These are phyloP conservation scores for Eupleurogrammus muticus DNA, from an alignment of 2,797 vertebrate genomes.

Conservation along the genomic window DNA sequence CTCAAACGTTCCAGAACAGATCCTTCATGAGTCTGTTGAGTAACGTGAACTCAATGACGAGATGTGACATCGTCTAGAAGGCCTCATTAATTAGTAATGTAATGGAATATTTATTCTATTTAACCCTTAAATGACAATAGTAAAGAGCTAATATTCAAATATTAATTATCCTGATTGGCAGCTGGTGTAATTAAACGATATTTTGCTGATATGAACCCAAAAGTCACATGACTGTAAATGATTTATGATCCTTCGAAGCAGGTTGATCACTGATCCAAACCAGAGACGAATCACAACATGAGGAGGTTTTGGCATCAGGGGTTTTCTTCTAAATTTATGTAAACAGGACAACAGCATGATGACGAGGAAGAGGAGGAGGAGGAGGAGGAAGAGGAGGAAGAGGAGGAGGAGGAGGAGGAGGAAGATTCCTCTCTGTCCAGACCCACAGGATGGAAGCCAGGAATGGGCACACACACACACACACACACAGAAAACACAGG, in stretches of 20 bases:
- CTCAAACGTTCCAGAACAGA: too few species aligned
- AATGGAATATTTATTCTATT: background rate
- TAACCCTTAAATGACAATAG: background rate
- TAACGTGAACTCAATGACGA: conserved; percentile 5
- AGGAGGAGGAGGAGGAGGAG: too few species aligned
- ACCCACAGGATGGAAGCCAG: too few species aligned
- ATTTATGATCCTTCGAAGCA: conserved; percentile 58
- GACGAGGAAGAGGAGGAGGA: conserved; percentile 17
- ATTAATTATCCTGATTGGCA: conserved; percentile 12
- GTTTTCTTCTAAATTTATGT: conserved; percentile 41
- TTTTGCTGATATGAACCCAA: conserved; percentile 29
- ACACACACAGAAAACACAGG: conserved; percentile 28
- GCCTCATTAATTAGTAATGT: background rate
- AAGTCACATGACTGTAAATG: conserved; percentile 40
- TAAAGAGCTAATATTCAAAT: background rate
- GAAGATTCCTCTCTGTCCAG: too few species aligned
- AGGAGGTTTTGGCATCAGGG: conserved; percentile 38
- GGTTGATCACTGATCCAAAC: conserved; percentile 58
- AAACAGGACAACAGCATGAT: conserved; percentile 50
- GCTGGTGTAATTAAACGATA: conserved; percentile 4
- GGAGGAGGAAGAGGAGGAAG: too few species aligned
- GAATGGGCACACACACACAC: too few species aligned
- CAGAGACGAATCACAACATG: conserved; percentile 63
- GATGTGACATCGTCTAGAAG: conserved; percentile 3
- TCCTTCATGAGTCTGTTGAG: too few species aligned